Evolutionary conservation across 1,140 invertebrate species (phyloP).

Genomic region (Drosophila arawakana): DNA sequence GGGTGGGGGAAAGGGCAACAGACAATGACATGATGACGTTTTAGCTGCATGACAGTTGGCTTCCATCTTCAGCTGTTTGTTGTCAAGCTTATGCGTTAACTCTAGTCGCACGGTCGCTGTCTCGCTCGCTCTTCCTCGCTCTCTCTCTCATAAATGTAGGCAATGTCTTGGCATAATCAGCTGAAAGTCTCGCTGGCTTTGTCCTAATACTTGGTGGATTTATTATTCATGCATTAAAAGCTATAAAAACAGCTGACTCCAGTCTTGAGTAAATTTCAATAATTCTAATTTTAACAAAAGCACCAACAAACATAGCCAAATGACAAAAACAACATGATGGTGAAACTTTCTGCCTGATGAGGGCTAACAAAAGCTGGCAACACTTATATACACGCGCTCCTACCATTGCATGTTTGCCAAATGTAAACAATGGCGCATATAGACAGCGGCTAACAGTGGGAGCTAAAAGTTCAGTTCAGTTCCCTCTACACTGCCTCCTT

Average conservation of each 20-base stretch:
- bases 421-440: slow-evolving; percentile 65
- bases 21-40: slow-evolving; percentile 34
- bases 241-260: slow-evolving; percentile 74
- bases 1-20: not conserved
- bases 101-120: not conserved
- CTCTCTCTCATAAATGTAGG: not conserved
- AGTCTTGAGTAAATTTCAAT: slow-evolving; percentile 73
- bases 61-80: slow-evolving; percentile 2
- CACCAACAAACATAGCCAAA: slow-evolving; percentile 51
- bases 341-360: slow-evolving; percentile 34
- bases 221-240: slow-evolving; percentile 63
- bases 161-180: slow-evolving; percentile 3
- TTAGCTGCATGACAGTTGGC: slow-evolving; percentile 32
- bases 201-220: slow-evolving; percentile 54
- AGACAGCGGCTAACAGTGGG: slow-evolving; percentile 36
- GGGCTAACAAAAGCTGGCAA: slow-evolving; percentile 32
- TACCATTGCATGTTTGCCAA: slow-evolving; percentile 60
- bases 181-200: not conserved
- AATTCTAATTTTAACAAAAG: slow-evolving; percentile 66
- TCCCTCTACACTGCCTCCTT: not conserved
- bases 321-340: slow-evolving; percentile 10
- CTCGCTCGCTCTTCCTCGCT: not conserved
- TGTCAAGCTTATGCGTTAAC: slow-evolving; percentile 17
- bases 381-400: not conserved
- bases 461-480: not conserved